A percentile compares a stretch with the other conserved stretches of the same genome.
Evolutionary conservation across 2,113 vertebrate species (phyloP).

Genomic region (Brachypodius melanocephalos): DNA sequence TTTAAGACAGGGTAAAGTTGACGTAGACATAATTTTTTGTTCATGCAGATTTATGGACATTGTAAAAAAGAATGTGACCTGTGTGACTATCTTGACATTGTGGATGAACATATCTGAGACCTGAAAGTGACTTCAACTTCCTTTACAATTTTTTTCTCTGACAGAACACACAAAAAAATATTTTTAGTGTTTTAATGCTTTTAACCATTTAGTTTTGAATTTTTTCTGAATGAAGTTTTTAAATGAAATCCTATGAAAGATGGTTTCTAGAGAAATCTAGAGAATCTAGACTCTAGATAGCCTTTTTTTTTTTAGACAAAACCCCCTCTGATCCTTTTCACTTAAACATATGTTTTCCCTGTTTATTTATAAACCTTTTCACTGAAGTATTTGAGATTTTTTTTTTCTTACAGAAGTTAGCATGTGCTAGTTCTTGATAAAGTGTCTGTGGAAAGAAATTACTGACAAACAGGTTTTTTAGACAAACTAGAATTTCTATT

Average conservation of each 20-base stretch:
- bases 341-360: background rate
- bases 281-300: background rate
- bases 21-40: background rate
- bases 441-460: background rate
- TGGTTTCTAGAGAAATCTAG: background rate
- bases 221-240: background rate
- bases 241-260: background rate
- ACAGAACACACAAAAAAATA: background rate
- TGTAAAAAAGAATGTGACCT: background rate
- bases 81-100: background rate
- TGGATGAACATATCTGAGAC: background rate
- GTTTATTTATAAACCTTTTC: background rate
- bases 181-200: background rate
- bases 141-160: background rate
- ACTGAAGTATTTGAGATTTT: background rate
- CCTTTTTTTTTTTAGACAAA: background rate
- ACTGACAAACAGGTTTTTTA: background rate
- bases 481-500: background rate
- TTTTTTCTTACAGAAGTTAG: background rate
- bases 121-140: background rate
- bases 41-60: background rate
- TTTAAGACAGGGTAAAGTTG: background rate
- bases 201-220: background rate
- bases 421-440: background rate
- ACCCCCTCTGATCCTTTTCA: rapidly evolving